A percentile compares a stretch with the other conserved stretches of the same genome.
Evolutionary conservation across 1,140 invertebrate genomes (phyloP).

Genomic region (Aphaenogaster ashmeadi): DNA sequence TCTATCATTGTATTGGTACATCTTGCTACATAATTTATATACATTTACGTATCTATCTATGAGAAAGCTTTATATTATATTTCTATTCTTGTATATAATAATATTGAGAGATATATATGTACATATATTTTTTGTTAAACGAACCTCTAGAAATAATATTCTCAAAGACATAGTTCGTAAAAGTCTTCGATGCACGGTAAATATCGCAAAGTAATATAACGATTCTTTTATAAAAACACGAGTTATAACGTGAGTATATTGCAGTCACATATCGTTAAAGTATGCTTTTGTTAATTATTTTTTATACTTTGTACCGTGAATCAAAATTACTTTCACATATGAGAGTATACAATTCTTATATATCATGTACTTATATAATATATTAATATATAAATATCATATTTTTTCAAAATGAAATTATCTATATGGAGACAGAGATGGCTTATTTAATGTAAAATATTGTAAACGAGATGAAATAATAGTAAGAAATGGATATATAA

Average conservation of each 20-base stretch:
- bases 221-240: constrained; percentile 19
- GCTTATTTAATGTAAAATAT: constrained; percentile 24
- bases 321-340: constrained; percentile 66
- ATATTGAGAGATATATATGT: constrained; percentile 57
- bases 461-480: constrained; percentile 38
- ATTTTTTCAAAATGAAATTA: constrained; percentile 8
- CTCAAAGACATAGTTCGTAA: not conserved
- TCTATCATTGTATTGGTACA: constrained; percentile 75
- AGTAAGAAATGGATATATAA: constrained; percentile 50
- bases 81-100: constrained; percentile 65
- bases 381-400: constrained; percentile 34
- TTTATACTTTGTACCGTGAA: constrained; percentile 59
- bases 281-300: constrained; percentile 15
- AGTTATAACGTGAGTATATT: not conserved
- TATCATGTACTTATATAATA: constrained; percentile 4
- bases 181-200: constrained; percentile 67
- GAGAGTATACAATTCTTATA: constrained; percentile 44
- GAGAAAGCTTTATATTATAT: constrained; percentile 40
- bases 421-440: constrained; percentile 20
- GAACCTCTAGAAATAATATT: constrained; percentile 52
- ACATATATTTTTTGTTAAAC: constrained; percentile 17
- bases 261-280: not conserved
- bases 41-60: constrained; percentile 59
- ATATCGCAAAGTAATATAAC: not conserved
- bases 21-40: constrained; percentile 61